Base-by-base conservation (phyloP, 30 jellyfish, hydroid and myxozoan species). In the Sanderia malayensis region DNA sequence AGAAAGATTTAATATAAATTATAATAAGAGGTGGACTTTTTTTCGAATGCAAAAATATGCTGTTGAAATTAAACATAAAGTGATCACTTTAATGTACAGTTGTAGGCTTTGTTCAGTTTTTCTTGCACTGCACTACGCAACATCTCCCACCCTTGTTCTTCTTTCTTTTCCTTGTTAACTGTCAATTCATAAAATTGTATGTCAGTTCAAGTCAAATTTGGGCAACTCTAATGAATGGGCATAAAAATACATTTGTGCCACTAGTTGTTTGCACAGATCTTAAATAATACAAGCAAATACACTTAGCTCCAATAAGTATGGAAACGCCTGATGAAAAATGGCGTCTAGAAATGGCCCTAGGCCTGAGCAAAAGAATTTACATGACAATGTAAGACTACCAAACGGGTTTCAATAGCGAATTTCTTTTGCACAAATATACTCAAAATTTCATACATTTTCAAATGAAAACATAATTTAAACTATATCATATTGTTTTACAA, bases 91-190 rank as follows among this genome's bases (percentile, higher is more conserved):
- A 41, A 41, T 41, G 55, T 41, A 41, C 15, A 41, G 55, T 41
- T 41, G 55, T 41, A 41, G 55, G 55, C 55, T 41, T 8, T 41
- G 55, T 41, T 41, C 11, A 41, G 55, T 15, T 41, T 41, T 15
- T 41, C 55, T 41, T 41, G 55, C 55, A 41, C 55, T 41, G 55
- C 55, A 41, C 55, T 41, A 15, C 55, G 11, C 55, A 41, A 41
- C 55, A 41, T 41, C 55, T 41, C 55, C 55, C 55, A 41, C 55
- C 15, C 55, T 41, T 41, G 8, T 41, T 41, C 55, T 41, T 41
- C 55, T 41, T 41, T 41, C 55, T 41, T 41, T 41, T 15, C 55
- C 55, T 41, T 41, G 55, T 41, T 41, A 41, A 41, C 55, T 41
- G 55, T 41, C 55, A 41, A 41, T 41, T 41, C 11, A 41, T 41